Evolutionary conservation across 2,888 invertebrate species (phyloP), one percentile per base, ranked within the genome.

Genomic region (Epirrita christyi): DNA sequence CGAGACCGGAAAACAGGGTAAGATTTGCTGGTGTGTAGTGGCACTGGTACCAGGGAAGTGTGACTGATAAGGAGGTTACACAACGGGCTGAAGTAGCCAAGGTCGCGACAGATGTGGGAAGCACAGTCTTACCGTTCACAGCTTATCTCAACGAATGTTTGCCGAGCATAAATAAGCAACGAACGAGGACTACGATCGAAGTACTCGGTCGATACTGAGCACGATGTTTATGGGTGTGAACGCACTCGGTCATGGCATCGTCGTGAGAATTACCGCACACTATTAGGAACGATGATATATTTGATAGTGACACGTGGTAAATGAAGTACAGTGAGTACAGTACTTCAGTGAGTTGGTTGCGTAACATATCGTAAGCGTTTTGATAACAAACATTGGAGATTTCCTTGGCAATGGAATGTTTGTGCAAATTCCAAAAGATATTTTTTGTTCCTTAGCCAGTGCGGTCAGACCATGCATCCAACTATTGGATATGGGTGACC

Each of bases 51-150:
- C 78, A 82, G 81, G 83, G 78, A 76, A 83, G 78, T 75, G 73
- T 87, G 90, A 88, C 90, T 87, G 90, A 92, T 92, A 90, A 88
- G 81, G 76, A 78, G 80, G 81, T 86, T 88, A 88, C 80, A 83
- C 88, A 85, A 88, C 85, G 79, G 77, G 80, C 83, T 75, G 74
- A 67, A 79, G 83, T 79, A 83, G 81, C 87, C 91, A 92, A 91
- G 91, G 91, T 87, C 90, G 88, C 75, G 77, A 83, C 90, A 89
- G 92, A 88, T 89, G 90, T 88, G 88, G 86, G 88, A 88, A 88
- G 86, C 82, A 90, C 85, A 91, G 80, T 80, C 85, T 73, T 76
- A 80, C 74, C 85, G 85, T 89, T 89, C 81, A 89, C 76, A 64
- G 79, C 86, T 88, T 90, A 89, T 92, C 90, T 82, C 68, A 64